Evolutionary conservation across 2,888 invertebrate genomes (phyloP).

Genomic region (Galerucella nymphaeae): DNA sequence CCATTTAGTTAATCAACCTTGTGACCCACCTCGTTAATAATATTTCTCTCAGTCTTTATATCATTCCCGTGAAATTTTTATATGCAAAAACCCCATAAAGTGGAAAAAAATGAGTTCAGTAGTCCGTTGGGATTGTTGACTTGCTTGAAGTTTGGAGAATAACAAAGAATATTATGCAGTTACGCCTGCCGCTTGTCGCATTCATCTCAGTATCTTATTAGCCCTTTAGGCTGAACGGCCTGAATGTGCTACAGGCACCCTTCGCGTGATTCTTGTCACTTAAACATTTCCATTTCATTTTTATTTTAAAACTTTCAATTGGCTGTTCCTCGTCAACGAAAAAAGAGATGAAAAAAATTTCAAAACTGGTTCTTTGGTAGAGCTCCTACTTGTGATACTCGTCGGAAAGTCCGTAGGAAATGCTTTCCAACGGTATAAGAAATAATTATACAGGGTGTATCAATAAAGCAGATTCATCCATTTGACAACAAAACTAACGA

Average conservation of each 20-base stretch:
- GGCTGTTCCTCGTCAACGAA: too few species aligned
- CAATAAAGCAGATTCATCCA: too few species aligned
- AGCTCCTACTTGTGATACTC: too few species aligned
- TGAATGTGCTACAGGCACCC: conserved; percentile 17
- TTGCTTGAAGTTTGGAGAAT: conserved; percentile 25
- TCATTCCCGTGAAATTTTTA: not conserved
- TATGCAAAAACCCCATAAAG: conserved; percentile 14
- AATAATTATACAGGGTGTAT: too few species aligned
- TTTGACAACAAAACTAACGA: too few species aligned
- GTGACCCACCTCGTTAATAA: not conserved
- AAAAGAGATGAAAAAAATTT: too few species aligned
- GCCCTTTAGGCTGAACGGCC: conserved; percentile 27
- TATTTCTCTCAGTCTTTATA: not conserved
- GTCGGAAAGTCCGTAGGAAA: too few species aligned
- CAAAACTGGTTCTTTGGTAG: too few species aligned
- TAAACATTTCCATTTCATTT: conserved; percentile 29
- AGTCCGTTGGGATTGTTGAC: conserved; percentile 24
- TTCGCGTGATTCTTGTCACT: conserved; percentile 26
- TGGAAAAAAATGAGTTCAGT: conserved; percentile 4
- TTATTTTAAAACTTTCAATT: too few species aligned
- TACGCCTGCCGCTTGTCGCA: conserved; percentile 15
- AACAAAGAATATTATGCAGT: conserved; percentile 25
- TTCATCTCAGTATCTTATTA: conserved; percentile 30
- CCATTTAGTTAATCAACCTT: not conserved
- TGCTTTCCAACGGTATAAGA: too few species aligned